These are phyloP conservation scores for Arion vulgaris DNA, from an alignment of 1,140 invertebrate genomes.

Conservation along the genomic window DNA sequence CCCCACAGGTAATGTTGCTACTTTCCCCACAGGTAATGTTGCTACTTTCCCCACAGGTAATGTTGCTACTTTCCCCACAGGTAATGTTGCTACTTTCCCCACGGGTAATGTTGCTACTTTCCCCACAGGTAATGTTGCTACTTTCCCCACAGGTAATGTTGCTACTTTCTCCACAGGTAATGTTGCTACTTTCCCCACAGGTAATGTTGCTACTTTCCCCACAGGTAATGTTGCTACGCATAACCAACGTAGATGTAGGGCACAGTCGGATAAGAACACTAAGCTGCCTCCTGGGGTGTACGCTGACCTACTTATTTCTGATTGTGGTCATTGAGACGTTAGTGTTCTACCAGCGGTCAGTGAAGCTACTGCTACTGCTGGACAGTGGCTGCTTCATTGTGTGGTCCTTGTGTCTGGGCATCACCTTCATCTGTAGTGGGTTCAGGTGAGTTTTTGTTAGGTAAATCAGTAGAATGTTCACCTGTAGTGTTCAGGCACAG, in stretches of 20 bases:
- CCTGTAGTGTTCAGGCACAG: too few relatives aligned
- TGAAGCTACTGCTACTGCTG: slow-evolving; percentile 39
- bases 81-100: too few relatives aligned
- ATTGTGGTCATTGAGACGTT: slow-evolving; percentile 38
- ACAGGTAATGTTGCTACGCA: slow-evolving; percentile 39
- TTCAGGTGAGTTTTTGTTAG: slow-evolving; percentile 33
- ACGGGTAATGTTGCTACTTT: too few relatives aligned
- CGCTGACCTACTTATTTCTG: slow-evolving; percentile 39
- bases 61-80: too few relatives aligned
- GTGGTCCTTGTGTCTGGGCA: slow-evolving; percentile 32
- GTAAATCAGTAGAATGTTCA: too few relatives aligned
- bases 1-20: too few relatives aligned
- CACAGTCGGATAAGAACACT: slow-evolving; percentile 34
- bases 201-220: background rate
- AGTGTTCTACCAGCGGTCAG: slow-evolving; percentile 34
- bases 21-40: too few relatives aligned
- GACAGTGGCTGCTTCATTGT: slow-evolving; percentile 45
- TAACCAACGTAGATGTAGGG: slow-evolving; percentile 43
- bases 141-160: too few relatives aligned
- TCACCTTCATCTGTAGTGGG: slow-evolving; percentile 45
- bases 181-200: background rate
- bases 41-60: too few relatives aligned
- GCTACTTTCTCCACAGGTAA: too few relatives aligned
- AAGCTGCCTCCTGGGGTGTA: slow-evolving; percentile 36
- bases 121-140: too few relatives aligned